Conservation (phyloP, 2,797 vertebrate species). For the Chanos chanos region DNA sequence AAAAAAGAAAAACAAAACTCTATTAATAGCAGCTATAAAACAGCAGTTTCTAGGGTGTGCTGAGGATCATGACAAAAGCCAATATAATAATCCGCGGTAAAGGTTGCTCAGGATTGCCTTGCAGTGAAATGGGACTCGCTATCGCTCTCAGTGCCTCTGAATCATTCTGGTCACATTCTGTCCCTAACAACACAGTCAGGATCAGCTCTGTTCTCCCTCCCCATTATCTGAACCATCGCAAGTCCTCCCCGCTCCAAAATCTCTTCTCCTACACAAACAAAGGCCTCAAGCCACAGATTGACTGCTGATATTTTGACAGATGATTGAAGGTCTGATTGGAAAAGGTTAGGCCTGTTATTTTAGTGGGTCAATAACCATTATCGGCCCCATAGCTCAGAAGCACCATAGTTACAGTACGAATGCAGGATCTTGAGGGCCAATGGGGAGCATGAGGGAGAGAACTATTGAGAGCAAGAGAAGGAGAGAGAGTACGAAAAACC, state of each 20-base stretch:
- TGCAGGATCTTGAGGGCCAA: not conserved
- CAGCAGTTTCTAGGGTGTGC: not conserved
- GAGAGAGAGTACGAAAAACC: not conserved
- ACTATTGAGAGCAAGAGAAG: not conserved
- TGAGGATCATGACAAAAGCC: not conserved
- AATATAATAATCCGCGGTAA: conserved; percentile 13
- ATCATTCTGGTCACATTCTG: no score
- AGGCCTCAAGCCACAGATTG: not conserved
- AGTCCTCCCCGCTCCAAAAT: no score
- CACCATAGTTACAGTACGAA: not conserved
- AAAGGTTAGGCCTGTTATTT: not conserved
- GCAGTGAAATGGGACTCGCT: no score
- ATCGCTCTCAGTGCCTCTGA: no score
- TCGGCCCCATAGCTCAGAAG: not conserved
- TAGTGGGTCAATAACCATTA: conserved; percentile 15
- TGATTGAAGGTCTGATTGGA: not conserved
- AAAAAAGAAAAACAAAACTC: conserved; percentile 1
- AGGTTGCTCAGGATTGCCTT: not conserved
- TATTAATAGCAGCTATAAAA: conserved; percentile 4
- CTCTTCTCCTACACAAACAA: no score
- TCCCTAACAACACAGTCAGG: no score
- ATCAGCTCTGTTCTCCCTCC: no score
- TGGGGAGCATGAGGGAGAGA: not conserved
- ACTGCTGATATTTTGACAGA: not conserved
- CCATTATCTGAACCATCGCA: no score